These are phyloP conservation scores for Zygaena filipendulae DNA, from an alignment of 2,888 invertebrate species.

Conservation along the genomic window DNA sequence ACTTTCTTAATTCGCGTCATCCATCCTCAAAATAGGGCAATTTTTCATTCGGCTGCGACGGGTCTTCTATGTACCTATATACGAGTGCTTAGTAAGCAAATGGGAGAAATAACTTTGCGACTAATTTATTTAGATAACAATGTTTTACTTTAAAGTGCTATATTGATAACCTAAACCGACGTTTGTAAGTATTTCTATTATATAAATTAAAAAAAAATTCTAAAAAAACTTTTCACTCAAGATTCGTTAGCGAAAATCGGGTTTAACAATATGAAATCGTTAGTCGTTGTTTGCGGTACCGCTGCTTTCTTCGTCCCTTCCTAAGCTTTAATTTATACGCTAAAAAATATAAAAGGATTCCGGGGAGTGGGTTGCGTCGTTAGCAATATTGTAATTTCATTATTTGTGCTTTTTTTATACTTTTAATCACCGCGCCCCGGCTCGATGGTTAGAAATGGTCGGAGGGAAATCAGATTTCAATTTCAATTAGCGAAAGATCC, in stretches of 20 bases:
- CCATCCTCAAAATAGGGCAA: conserved; percentile 65
- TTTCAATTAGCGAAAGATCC: conserved; percentile 65
- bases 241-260: conserved; percentile 24
- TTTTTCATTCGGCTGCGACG: conserved; percentile 56
- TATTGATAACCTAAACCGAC: no score
- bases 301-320: conserved; percentile 42
- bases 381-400: conserved; percentile 71
- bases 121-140: no score
- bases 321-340: conserved; percentile 59
- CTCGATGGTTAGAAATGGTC: conserved; percentile 35
- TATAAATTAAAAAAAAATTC: no score
- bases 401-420: conserved; percentile 68
- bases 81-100: no score
- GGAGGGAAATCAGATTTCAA: conserved; percentile 65
- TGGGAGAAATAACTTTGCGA: no score
- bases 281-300: conserved; percentile 45
- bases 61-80: conserved; percentile 30
- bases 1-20: conserved; percentile 68
- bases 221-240: no score
- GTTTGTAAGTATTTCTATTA: no score
- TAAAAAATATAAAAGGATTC: conserved; percentile 65
- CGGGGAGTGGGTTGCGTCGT: conserved; percentile 54
- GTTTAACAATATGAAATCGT: conserved; percentile 44
- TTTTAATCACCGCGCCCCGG: conserved; percentile 60
- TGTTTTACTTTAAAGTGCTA: no score